These are phyloP conservation scores for Triplophysa dalaica DNA, from an alignment of 2,113 vertebrate species.

Conservation along the genomic window DNA sequence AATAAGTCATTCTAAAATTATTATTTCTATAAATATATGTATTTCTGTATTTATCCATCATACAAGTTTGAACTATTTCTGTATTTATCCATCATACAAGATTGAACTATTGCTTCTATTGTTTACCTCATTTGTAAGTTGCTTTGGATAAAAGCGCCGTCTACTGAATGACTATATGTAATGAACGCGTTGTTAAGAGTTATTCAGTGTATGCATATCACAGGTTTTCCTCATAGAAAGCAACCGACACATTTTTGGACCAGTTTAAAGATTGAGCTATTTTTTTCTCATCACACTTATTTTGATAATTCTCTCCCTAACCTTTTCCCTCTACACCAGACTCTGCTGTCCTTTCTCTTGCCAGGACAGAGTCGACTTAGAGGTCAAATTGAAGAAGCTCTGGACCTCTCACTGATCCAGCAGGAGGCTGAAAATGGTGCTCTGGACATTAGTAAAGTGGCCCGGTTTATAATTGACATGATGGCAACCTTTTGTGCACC, in stretches of 20 bases:
- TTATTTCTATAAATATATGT: neutral
- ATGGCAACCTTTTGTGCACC: conserved; percentile 95
- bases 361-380: conserved; percentile 85
- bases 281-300: neutral
- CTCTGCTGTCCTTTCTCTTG: conserved; percentile 87
- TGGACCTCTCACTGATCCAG: conserved; percentile 91
- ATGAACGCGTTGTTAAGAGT: no score
- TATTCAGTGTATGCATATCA: no score
- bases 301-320: no score
- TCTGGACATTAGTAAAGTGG: conserved; percentile 86
- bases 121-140: no score
- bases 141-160: no score
- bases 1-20: neutral
- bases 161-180: no score
- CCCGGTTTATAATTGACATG: conserved; percentile 87
- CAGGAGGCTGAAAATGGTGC: conserved; percentile 93
- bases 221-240: neutral
- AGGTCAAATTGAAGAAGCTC: conserved; percentile 85
- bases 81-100: no score
- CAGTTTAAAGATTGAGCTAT: neutral
- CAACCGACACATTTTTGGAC: neutral
- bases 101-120: no score
- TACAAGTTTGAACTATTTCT: no score
- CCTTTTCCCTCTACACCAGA: conserved; percentile 67
- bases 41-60: no score